These are phyloP conservation scores for Deroptyus accipitrinus DNA, from an alignment of 2,113 vertebrate species.

Conservation along the genomic window DNA sequence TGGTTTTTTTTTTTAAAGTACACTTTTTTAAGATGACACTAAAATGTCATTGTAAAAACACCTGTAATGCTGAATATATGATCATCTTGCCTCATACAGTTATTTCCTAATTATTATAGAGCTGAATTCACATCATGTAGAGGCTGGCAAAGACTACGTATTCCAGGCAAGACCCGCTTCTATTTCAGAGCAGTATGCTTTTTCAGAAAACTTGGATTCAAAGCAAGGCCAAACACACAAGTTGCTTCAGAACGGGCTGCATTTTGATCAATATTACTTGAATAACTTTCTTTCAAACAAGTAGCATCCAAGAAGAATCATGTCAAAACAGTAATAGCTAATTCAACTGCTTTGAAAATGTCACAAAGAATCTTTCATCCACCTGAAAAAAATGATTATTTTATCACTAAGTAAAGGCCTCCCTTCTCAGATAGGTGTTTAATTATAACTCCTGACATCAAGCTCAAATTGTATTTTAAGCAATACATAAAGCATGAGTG, in stretches of 20 bases:
- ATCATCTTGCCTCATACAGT: slow-evolving; percentile 13
- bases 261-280: neutral
- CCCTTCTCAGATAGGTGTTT: neutral
- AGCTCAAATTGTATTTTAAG: neutral
- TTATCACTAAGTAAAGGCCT: neutral
- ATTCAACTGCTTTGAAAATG: neutral
- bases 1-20: neutral
- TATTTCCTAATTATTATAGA: slow-evolving; percentile 15
- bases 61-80: slow-evolving; percentile 1
- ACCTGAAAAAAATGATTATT: neutral
- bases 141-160: neutral
- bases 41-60: neutral
- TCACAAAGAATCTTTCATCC: neutral
- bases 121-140: neutral
- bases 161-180: neutral
- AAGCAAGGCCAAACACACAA: neutral
- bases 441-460: neutral
- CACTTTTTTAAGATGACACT: neutral
- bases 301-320: neutral
- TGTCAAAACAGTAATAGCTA: neutral
- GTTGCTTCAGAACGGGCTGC: neutral
- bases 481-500: neutral
- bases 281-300: neutral
- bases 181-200: neutral
- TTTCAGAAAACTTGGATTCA: neutral